A percentile compares a stretch with the other conserved stretches of the same genome.
These are phyloP conservation scores for Sipha flava DNA, from an alignment of 1,140 invertebrate genomes.

Conservation along the genomic window DNA sequence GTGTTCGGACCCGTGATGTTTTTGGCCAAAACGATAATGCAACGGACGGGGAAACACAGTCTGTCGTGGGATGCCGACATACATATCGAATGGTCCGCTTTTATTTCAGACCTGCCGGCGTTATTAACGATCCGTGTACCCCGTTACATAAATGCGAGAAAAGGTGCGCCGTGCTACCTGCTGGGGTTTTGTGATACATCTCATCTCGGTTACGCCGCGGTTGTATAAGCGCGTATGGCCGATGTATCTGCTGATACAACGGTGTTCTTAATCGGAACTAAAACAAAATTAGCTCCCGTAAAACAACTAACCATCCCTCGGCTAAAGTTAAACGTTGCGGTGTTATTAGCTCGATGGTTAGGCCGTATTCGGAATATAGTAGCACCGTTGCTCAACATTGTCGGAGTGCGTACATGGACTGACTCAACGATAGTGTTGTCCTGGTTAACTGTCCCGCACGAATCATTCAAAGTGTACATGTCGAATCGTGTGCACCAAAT, in stretches of 20 bases:
- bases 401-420: conserved; percentile 32
- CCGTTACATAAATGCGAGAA: background rate
- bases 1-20: background rate
- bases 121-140: background rate
- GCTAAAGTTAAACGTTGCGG: conserved; percentile 43
- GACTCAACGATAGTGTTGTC: conserved; percentile 43
- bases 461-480: conserved; percentile 43
- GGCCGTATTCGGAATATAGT: background rate
- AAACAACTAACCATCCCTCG: conserved; percentile 42
- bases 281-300: conserved; percentile 42
- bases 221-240: conserved; percentile 36
- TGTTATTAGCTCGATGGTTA: conserved; percentile 36
- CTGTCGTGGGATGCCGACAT: background rate
- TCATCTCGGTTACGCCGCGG: conserved; percentile 39
- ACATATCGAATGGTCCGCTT: background rate
- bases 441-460: conserved; percentile 41
- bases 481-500: conserved; percentile 43
- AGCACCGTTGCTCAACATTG: background rate
- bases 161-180: background rate
- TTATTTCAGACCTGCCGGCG: background rate
- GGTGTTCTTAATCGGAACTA: conserved; percentile 39
- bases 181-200: conserved; percentile 42
- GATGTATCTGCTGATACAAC: background rate
- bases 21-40: background rate
- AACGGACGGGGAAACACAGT: background rate